Conservation (phyloP, 2,888 invertebrate species). For the Polymixis lichenea region DNA sequence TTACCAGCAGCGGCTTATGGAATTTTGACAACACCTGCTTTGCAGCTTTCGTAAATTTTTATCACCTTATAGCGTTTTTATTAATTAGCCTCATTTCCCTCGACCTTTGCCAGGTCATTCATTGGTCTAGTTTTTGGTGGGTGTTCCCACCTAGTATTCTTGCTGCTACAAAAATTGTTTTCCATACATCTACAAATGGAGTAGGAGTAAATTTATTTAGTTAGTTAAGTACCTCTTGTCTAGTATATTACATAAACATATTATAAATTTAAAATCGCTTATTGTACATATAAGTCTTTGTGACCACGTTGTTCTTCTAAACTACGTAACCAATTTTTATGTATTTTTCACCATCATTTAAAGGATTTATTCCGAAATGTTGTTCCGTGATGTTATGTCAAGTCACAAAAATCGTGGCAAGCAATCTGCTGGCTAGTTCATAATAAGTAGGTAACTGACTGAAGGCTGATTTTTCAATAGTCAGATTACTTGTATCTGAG, state of each 20-base stretch:
- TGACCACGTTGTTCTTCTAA: no score
- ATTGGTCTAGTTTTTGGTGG: neutral
- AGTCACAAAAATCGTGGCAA: no score
- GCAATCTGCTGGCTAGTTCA: no score
- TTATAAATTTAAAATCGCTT: no score
- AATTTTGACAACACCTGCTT: neutral
- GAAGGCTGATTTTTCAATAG: no score
- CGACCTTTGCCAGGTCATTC: constrained; percentile 3
- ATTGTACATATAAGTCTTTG: no score
- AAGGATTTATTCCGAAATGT: no score
- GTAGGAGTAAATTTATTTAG: neutral
- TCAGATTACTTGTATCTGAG: no score
- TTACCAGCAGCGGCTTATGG: neutral
- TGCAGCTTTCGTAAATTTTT: constrained; percentile 4
- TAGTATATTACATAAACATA: neutral
- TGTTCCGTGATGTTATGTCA: no score
- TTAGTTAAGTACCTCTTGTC: neutral
- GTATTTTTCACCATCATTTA: no score
- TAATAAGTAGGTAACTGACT: no score
- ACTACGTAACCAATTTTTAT: no score
- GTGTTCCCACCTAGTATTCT: neutral
- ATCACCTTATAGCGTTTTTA: constrained; percentile 1
- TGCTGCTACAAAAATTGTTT: neutral
- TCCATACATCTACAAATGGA: constrained; percentile 2
- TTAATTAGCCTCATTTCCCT: constrained; percentile 4